These are phyloP conservation scores for Nycticebus coucang DNA, from an alignment of 2,113 vertebrate genomes.

Conservation along the genomic window DNA sequence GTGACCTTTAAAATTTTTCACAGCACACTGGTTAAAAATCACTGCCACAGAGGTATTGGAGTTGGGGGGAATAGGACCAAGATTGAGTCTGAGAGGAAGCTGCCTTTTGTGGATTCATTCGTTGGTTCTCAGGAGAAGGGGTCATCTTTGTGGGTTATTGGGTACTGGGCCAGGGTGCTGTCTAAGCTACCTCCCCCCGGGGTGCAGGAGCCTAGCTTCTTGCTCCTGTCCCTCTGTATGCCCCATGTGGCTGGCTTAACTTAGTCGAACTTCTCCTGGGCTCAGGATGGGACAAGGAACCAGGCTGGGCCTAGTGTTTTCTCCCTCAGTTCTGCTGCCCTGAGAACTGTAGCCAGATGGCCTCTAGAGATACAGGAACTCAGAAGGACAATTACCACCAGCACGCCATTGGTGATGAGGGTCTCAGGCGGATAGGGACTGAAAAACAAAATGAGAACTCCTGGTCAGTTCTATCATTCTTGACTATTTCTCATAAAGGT, in stretches of 20 bases:
- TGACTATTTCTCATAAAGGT: background rate
- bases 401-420: constrained; percentile 88
- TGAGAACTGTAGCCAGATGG: background rate
- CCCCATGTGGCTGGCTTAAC: background rate
- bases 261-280: background rate
- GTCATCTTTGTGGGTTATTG: background rate
- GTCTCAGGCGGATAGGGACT: constrained; percentile 82
- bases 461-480: background rate
- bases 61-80: background rate
- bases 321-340: background rate
- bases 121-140: background rate
- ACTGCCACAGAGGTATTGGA: background rate
- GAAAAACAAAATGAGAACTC: constrained; percentile 75
- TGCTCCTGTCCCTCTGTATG: background rate
- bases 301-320: background rate
- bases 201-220: background rate
- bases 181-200: background rate
- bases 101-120: background rate
- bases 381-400: constrained; percentile 86
- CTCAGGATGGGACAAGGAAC: background rate
- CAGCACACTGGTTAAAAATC: too few relatives aligned
- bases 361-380: background rate
- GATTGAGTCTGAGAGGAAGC: background rate
- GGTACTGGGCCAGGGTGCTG: background rate
- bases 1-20: too few relatives aligned